Conservation (phyloP, 2,888 invertebrate genomes). For the Fissipunctia ypsillon region DNA sequence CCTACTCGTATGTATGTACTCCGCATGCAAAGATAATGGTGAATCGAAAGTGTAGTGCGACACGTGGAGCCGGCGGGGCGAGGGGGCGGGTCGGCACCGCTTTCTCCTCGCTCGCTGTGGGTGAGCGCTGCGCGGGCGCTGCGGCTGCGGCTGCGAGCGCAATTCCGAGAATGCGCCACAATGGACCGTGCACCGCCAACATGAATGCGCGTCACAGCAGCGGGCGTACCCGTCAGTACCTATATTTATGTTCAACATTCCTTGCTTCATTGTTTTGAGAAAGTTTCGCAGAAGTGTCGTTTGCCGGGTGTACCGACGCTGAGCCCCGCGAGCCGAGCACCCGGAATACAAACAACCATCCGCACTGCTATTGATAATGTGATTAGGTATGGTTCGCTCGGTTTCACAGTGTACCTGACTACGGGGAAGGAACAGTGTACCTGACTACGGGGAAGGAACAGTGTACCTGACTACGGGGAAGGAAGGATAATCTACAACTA, state of each 20-base stretch:
- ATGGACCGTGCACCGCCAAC: conserved; percentile 9
- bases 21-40: neutral
- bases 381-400: too few species aligned
- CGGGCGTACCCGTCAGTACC: neutral
- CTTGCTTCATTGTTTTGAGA: conserved; percentile 57
- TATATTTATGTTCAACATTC: conserved; percentile 38
- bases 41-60: conserved; percentile 43
- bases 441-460: too few species aligned
- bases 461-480: too few species aligned
- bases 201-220: conserved; percentile 19
- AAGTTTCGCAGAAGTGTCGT: conserved; percentile 13
- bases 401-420: too few species aligned
- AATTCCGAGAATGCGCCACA: conserved; percentile 30
- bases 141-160: conserved; percentile 8
- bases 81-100: neutral
- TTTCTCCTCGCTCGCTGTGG: conserved; percentile 32
- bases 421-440: too few species aligned
- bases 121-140: conserved; percentile 5
- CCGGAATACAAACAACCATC: too few species aligned
- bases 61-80: conserved; percentile 11
- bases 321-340: too few species aligned
- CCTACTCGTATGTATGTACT: too few species aligned
- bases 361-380: too few species aligned
- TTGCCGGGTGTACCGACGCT: neutral
- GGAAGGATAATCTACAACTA: too few species aligned